phyloP scores from a whole-genome alignment of 2,797 vertebrate genomes.

The Tapera naevia region DNA sequence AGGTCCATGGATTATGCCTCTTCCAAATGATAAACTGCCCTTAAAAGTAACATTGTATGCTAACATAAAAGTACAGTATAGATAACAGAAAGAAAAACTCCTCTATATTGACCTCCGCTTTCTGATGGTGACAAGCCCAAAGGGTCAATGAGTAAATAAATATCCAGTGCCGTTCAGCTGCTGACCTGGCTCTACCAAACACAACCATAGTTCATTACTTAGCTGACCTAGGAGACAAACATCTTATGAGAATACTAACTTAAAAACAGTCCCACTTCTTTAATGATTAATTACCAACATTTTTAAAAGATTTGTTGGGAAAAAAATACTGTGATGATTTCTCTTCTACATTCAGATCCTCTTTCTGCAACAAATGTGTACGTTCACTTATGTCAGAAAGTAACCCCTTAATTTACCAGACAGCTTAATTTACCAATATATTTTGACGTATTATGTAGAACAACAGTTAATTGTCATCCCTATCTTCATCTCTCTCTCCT shows the following conservation, averaged over 20 bases:
- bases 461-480: not conserved
- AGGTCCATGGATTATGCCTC: not conserved
- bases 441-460: not conserved
- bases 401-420: not conserved
- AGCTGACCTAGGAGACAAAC: not conserved
- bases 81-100: not conserved
- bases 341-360: not conserved
- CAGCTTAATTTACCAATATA: not conserved
- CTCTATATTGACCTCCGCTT: not conserved
- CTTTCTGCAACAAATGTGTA: not conserved
- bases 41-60: not conserved
- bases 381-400: not conserved
- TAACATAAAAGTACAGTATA: not conserved
- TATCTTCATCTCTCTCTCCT: not conserved
- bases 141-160: not conserved
- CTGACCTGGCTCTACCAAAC: not conserved
- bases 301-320: not conserved
- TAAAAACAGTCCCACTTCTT: not conserved
- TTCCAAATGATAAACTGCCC: not conserved
- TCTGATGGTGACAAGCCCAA: not conserved
- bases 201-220: not conserved
- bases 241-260: not conserved
- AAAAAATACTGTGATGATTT: not conserved
- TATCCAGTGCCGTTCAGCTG: not conserved
- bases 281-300: not conserved